Conservation (phyloP, 2,113 vertebrate genomes). For the Charadrius vociferus region DNA sequence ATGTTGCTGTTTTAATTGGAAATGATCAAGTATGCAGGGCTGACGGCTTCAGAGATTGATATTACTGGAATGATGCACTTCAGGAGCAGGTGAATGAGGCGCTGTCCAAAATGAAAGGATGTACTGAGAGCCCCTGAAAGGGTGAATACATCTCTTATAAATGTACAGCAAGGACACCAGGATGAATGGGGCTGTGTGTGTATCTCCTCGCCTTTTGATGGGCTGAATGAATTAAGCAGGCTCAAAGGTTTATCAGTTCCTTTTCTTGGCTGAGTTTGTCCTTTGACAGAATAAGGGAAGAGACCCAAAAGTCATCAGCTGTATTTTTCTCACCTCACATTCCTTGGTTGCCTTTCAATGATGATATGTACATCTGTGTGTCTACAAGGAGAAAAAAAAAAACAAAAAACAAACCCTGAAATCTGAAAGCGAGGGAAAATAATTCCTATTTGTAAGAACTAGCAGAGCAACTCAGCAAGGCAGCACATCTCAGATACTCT, state of each 20-base stretch:
- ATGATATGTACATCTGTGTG: background rate
- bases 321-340: background rate
- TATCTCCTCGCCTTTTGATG: background rate
- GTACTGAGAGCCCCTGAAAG: slow-evolving; percentile 32
- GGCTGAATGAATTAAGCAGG: slow-evolving; percentile 21
- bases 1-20: slow-evolving; percentile 14
- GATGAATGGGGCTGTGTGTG: slow-evolving; percentile 54
- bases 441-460: background rate
- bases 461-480: background rate
- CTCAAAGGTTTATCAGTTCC: slow-evolving; percentile 48
- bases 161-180: background rate
- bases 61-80: slow-evolving; percentile 13
- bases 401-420: background rate
- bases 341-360: background rate
- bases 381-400: background rate
- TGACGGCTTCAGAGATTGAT: background rate
- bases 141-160: slow-evolving; percentile 29
- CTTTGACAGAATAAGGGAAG: background rate
- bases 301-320: background rate
- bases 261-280: slow-evolving; percentile 1
- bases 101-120: slow-evolving; percentile 39
- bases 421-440: background rate
- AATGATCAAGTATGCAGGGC: background rate
- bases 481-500: background rate
- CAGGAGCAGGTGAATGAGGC: slow-evolving; percentile 47